Evolutionary conservation across 2,888 invertebrate species (phyloP).

Genomic region (Galeruca laticollis): DNA sequence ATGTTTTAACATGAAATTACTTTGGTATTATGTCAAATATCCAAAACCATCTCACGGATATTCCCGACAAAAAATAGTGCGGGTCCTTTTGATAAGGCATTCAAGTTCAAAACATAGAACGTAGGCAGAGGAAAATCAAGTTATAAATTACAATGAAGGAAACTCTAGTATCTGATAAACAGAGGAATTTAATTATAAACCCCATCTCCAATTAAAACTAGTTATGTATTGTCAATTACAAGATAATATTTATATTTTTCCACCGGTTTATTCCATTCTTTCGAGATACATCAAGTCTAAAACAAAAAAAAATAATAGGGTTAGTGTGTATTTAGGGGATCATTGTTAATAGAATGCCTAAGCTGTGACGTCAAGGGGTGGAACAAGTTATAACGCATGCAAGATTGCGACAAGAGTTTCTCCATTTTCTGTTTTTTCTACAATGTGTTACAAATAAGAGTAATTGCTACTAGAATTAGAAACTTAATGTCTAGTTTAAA

Average conservation of each 20-base stretch:
- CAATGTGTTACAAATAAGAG: no score
- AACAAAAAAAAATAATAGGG: background rate
- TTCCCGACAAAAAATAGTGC: no score
- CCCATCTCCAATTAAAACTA: background rate
- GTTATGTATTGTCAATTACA: background rate
- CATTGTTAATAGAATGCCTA: no score
- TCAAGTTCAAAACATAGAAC: background rate
- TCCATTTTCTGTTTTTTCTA: no score
- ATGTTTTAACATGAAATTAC: background rate
- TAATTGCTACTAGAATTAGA: no score
- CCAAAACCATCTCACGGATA: no score
- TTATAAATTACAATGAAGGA: background rate
- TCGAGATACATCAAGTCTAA: conserved; percentile 9
- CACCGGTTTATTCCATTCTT: conserved; percentile 1
- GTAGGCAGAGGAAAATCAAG: background rate
- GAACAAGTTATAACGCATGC: no score
- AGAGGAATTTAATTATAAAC: background rate
- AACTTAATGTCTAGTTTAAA: no score
- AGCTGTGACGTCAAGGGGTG: no score
- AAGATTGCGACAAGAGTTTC: no score
- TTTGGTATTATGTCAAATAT: background rate
- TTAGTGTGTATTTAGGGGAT: background rate
- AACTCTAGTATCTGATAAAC: background rate
- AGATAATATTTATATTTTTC: background rate
- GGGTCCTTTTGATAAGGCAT: no score